phyloP scores from a whole-genome alignment of 2,888 invertebrate genomes.

The Tethea ocularis region DNA sequence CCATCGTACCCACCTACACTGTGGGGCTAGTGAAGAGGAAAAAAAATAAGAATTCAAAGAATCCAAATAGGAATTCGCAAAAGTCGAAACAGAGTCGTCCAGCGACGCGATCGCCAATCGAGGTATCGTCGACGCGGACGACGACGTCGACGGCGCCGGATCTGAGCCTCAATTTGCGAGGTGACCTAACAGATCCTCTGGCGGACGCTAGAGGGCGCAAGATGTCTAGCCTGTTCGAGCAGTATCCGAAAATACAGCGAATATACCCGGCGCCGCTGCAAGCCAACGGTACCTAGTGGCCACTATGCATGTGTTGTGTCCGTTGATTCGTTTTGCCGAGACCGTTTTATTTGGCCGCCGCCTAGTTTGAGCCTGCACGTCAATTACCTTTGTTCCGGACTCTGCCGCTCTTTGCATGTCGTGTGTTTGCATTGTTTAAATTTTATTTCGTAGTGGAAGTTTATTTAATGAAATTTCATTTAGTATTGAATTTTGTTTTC shows the following conservation, averaged over 20 bases:
- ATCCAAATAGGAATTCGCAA: conserved; percentile 76
- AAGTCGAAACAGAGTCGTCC: conserved; percentile 82
- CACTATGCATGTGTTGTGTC: conserved; percentile 63
- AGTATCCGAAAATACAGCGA: conserved; percentile 89
- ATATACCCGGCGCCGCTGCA: conserved; percentile 88
- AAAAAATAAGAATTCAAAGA: conserved; percentile 84
- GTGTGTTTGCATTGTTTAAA: conserved; percentile 63
- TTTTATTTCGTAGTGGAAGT: conserved; percentile 56
- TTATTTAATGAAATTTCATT: conserved; percentile 46
- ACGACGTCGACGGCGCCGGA: conserved; percentile 61
- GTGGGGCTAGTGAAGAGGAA: conserved; percentile 78
- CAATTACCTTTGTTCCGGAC: conserved; percentile 65
- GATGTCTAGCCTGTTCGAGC: conserved; percentile 88
- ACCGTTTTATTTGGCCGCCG: conserved; percentile 60
- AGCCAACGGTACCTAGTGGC: conserved; percentile 71
- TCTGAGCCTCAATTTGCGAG: conserved; percentile 71
- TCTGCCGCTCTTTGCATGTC: conserved; percentile 68
- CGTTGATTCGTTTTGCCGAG: conserved; percentile 54
- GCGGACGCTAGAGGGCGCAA: conserved; percentile 79
- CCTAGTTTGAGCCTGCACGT: conserved; percentile 68
- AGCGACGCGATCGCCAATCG: conserved; percentile 78
- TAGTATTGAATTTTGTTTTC: conserved; percentile 46
- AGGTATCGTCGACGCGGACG: conserved; percentile 73
- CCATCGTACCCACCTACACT: conserved; percentile 72
- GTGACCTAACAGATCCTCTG: conserved; percentile 67